Conservation (phyloP, 2,113 vertebrate genomes). For the Lonchura striata region DNA sequence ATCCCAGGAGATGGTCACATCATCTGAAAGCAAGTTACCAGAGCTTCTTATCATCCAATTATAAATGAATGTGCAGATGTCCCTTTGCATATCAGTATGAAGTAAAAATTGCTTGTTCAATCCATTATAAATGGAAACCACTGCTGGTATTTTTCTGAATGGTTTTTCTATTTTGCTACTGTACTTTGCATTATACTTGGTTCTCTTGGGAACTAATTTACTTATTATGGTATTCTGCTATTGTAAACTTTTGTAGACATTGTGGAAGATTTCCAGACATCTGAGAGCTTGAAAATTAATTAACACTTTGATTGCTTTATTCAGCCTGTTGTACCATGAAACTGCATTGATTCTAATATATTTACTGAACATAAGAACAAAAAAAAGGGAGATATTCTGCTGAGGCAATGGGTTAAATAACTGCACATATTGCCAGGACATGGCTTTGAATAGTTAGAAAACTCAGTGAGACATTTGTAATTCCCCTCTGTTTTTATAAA, state of each 20-base stretch:
- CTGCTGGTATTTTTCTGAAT: neutral
- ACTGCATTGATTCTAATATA: neutral
- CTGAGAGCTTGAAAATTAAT: neutral
- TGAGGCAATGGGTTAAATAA: neutral
- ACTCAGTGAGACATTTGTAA: neutral
- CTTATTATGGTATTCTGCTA: neutral
- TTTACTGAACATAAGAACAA: neutral
- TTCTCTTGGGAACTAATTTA: neutral
- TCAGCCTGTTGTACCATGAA: neutral
- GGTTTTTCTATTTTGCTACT: neutral
- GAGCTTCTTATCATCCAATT: neutral
- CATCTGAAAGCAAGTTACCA: neutral
- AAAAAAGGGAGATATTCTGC: neutral
- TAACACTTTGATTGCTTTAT: neutral
- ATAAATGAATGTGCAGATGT: neutral
- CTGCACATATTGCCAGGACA: neutral
- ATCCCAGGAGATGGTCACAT: neutral
- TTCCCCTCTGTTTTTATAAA: neutral
- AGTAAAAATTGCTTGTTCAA: neutral
- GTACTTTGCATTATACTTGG: neutral
- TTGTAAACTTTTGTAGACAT: neutral
- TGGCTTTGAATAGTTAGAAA: neutral
- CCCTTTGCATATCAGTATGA: neutral
- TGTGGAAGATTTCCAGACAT: neutral
- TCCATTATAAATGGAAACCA: neutral